phyloP scores from a whole-genome alignment of 2,113 vertebrate genomes.

The Syngnathus scovelli region DNA sequence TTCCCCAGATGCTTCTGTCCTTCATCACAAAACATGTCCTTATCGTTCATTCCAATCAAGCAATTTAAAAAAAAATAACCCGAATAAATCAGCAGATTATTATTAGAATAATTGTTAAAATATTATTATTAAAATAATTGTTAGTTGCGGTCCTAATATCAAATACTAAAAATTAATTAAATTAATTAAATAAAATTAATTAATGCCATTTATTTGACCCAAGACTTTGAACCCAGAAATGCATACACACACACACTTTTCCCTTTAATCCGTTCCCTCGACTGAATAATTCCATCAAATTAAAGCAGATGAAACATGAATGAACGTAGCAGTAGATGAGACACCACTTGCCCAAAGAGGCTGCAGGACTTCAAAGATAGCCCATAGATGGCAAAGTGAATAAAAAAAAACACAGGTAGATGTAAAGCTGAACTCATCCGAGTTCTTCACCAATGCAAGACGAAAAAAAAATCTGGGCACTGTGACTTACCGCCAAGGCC shows the following conservation, averaged over 20 bases:
- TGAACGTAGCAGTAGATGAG: not conserved
- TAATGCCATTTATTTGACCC: not conserved
- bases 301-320: slow-evolving; percentile 9
- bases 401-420: slow-evolving; percentile 24
- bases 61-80: not conserved
- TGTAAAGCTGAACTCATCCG: not conserved
- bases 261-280: not conserved
- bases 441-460: not conserved
- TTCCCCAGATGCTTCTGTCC: slow-evolving; percentile 13
- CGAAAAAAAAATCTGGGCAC: slow-evolving; percentile 52
- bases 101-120: no score
- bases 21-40: not conserved
- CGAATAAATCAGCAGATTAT: no score
- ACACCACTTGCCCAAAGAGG: not conserved
- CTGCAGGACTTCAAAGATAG: slow-evolving; percentile 10
- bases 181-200: not conserved
- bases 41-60: not conserved
- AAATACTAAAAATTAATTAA: not conserved
- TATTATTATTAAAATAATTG: no score
- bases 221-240: not conserved
- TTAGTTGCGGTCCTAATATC: not conserved
- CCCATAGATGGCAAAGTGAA: slow-evolving; percentile 10
- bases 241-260: not conserved
- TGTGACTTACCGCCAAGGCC: slow-evolving; percentile 93
- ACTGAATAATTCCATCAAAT: slow-evolving; percentile 4